A percentile compares a stretch with the other conserved stretches of the same genome.
Conservation (phyloP, 1,140 invertebrate genomes). For the Diachasmimorpha longicaudata region DNA sequence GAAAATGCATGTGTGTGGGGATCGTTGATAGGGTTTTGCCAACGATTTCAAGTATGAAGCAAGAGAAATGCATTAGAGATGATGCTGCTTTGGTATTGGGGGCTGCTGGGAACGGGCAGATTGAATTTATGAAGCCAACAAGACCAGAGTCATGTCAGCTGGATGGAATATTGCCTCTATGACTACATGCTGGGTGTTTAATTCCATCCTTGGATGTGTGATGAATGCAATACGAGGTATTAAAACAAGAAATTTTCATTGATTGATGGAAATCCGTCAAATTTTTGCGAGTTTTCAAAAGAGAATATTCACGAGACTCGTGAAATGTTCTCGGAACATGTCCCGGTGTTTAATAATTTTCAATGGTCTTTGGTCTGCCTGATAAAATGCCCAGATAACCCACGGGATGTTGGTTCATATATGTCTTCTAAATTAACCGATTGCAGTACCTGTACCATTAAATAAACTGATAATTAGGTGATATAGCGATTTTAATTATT, state of each 20-base stretch:
- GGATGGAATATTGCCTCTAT: conserved; percentile 11
- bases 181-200: conserved; percentile 11
- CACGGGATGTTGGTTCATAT: too few relatives aligned
- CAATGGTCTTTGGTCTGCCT: too few relatives aligned
- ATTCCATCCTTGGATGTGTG: not conserved
- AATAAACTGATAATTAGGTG: too few relatives aligned
- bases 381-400: too few relatives aligned
- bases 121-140: conserved; percentile 22
- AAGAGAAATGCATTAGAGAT: conserved; percentile 32
- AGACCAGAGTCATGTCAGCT: not conserved
- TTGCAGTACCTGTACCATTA: too few relatives aligned
- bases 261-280: not conserved
- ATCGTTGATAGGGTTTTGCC: not conserved
- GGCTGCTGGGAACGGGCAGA: conserved; percentile 7
- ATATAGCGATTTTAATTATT: too few relatives aligned
- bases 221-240: not conserved
- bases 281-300: not conserved
- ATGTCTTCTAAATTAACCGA: too few relatives aligned
- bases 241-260: not conserved
- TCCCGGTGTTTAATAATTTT: not conserved
- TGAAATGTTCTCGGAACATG: too few relatives aligned
- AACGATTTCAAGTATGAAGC: conserved; percentile 18
- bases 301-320: too few relatives aligned
- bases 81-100: not conserved
- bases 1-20: not conserved